Base-by-base conservation (phyloP, 2,797 vertebrate species). In the Rallus crepitans region DNA sequence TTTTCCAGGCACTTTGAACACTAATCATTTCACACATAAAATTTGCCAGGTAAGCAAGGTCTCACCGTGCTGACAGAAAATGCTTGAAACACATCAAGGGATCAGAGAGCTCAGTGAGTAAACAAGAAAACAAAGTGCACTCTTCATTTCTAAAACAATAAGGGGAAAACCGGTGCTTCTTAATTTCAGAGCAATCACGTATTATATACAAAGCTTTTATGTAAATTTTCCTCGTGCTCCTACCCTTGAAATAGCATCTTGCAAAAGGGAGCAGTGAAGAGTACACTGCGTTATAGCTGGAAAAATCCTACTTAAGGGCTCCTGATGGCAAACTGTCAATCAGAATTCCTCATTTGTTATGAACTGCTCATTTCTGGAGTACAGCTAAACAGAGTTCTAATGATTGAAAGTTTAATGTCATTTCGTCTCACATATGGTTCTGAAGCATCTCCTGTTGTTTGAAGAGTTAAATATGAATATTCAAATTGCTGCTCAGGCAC, bases 281-380 rank as follows among this genome's bases (percentile, higher is more conserved):
- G 71, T 55, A 94, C 70, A 53, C 50, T 37, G 86, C 19, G 23
- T 53, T 79, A 91, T 28, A 76, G 83, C 86, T 77, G 85, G 65
- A 93, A 93, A 97, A 97, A 94, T 93, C 96, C 91, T 91, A 28
- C 78, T 86, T 33, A 82, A 89, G 94, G 90, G 68, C 53, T 97
- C 93, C 93, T 87, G 87, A 85, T 90, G 91, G 81, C 83, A 93
- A 94, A 80, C 85, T 89, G 75, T 92, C 91, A 87, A 64, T 95
- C 95, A 96, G 90, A 83, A 79, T 71, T 64, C 91, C 68, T 60
- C 0, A 2, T 57, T 90, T 81, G 83, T 81, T 91, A 89, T 81
- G 88, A 69, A 33, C 87, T 60, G 75, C 87, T 94, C 83, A 11
- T 78, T 87, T 90, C 64, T 87, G 78, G 69, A 85, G 84, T 53